Base-by-base conservation (phyloP, 2,888 invertebrate species). In the Hydraecia micacea region DNA sequence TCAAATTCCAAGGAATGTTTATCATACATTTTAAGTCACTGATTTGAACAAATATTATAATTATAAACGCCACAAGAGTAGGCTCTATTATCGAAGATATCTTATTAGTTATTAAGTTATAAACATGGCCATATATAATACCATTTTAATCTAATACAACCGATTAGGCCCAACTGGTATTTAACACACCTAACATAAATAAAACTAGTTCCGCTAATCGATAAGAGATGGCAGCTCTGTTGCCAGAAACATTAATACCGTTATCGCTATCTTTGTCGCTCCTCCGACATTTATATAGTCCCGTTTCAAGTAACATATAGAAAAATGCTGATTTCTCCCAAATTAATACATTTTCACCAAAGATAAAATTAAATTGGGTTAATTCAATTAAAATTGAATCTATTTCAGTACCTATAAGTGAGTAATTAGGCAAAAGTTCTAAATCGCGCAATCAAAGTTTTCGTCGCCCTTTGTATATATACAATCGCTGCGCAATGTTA, bases 371-470 rank as follows among this genome's bases (percentile, higher is more conserved):
- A 4, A 11, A 15, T 9, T 15, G 1, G 46, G 2, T n/a, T 0
- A 9, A 13, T 62, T 32, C 0, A 13, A 39, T 0, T 65, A 1
- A 9, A 21, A 21, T 36, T 28, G 0, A 9, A n/a, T 25, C 0
- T 2, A 13, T 25, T 69, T 9, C 0, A 46, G 42, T 52, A 28
- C 7, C 5, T 21, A 0, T 9, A 11, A 11, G 11, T 13, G 8
- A n/a, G 0, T 9, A n/a, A 28, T 28, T 3, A 11, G 5, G 42
- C 3, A 69, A 63, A 81, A 36, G 2, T 52, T 13, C 63, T 84
- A 62, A 0, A 72, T 81, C 73, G 42, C 81, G 84, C 71, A 69
- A 79, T 69, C 36, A 52, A 79, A 79, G 63, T 84, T 81, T 84
- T 65, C 58, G 7, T 63, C 3, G 28, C 58, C 32, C 21, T 72